Evolutionary conservation across 2,888 invertebrate species (phyloP), one percentile per base, ranked within the genome.

Genomic region (Aleiodes alternator): DNA sequence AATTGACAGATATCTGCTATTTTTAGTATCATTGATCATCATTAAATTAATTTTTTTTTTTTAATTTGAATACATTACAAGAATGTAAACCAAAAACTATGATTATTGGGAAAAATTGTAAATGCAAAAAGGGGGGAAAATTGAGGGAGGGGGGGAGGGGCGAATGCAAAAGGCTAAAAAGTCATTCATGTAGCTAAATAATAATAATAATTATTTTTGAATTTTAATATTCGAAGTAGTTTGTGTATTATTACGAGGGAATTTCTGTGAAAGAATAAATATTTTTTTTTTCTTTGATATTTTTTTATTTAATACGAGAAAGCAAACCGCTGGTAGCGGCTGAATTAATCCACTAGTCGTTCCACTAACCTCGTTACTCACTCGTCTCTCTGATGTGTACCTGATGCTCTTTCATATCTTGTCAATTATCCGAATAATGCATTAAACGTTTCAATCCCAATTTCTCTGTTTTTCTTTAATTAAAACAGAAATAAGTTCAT

Each of bases 331-430:
- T 14, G 38, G 31, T 43, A 31, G 75, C 79, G 80, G 80, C 43
- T 77, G 82, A 86, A 85, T 86, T 85, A 84, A 85, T 86, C 82
- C 72, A 79, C 61, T 73, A 77, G 83, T 79, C 80, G 82, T 83
- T 83, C 83, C 81, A 84, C 83, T 86, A 85, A 86, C 85, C 84
- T 86, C 83, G 80, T 86, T 86, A 84, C 78, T 82, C 75, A 80
- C 34, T 34, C 34, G 34, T 34, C 76, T 82, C 78, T 76, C 78
- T 76, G 61, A 61, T 61, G 38, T 38, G 16, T 55, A 55, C 55
- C 8, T 16, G 55, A 55, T 55, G 14, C 38, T 7, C 34, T 38
- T 38, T 43, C 43, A 43, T 43, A 43, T 43, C 9, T 61, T 61
- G 61, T 61, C 61, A 61, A 61, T 61, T 61, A 61, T 38, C 34